Conservation (phyloP, 2,888 invertebrate genomes). For the Bruchidius siliquastri region DNA sequence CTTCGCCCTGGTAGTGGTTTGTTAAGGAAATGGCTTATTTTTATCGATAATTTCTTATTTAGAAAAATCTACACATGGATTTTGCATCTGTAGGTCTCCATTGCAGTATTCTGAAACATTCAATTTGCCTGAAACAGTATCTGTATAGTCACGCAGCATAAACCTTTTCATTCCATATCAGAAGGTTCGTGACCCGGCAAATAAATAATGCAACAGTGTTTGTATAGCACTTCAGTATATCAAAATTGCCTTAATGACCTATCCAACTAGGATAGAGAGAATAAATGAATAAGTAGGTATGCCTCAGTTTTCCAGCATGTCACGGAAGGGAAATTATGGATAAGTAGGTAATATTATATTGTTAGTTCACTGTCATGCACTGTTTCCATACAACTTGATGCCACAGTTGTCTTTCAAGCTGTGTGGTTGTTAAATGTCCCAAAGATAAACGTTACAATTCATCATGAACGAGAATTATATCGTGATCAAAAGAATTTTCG, state of each 20-base stretch:
- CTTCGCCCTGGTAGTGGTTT: too few species aligned
- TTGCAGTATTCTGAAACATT: too few species aligned
- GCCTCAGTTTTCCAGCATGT: background rate
- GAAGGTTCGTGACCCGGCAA: background rate
- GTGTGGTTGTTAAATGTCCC: too few species aligned
- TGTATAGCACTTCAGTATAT: background rate
- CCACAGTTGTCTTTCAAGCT: too few species aligned
- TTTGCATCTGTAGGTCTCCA: too few species aligned
- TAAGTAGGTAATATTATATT: background rate
- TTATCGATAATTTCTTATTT: too few species aligned
- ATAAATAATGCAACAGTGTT: background rate
- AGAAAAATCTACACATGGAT: too few species aligned
- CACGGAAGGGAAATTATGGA: background rate
- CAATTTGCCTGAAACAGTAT: too few species aligned
- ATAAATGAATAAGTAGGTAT: background rate
- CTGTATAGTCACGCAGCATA: background rate
- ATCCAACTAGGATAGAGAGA: background rate
- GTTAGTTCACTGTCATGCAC: background rate
- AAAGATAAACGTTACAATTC: too few species aligned
- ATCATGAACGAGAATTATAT: too few species aligned
- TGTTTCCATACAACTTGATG: background rate
- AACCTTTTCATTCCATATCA: background rate
- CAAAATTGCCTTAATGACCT: background rate
- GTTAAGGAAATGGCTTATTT: too few species aligned
- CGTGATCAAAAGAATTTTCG: too few species aligned